phyloP scores from a whole-genome alignment of 2,113 vertebrate species.

The Gasterosteus aculeatus region DNA sequence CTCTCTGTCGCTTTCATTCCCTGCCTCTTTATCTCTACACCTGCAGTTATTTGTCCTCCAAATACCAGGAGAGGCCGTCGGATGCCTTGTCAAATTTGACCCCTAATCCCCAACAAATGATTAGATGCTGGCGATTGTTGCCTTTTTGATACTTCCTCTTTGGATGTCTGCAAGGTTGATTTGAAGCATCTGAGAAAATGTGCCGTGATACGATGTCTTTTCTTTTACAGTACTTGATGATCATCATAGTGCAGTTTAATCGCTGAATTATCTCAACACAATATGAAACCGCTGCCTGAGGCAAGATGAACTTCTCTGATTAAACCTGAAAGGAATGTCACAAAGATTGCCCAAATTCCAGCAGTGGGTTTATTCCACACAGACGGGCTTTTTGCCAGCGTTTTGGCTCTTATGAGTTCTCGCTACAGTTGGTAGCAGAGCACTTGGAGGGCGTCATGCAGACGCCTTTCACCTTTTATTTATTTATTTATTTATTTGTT shows the following conservation, averaged over 20 bases:
- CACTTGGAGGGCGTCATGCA: conserved; percentile 47
- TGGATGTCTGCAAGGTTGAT: neutral
- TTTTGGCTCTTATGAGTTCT: conserved; percentile 16
- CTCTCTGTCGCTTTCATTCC: conserved; percentile 30
- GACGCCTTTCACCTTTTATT: conserved; percentile 56
- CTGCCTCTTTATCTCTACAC: conserved; percentile 6
- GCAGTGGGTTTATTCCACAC: conserved; percentile 47
- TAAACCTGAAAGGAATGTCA: conserved; percentile 51
- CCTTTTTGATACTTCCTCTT: neutral
- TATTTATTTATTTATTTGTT: too few species aligned
- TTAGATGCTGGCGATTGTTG: neutral
- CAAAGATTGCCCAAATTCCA: conserved; percentile 55
- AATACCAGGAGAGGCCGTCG: neutral
- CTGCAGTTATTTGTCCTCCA: conserved; percentile 21
- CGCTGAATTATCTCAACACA: conserved; percentile 26
- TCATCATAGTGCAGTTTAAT: conserved; percentile 30
- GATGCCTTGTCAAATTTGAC: conserved; percentile 16
- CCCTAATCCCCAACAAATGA: conserved; percentile 4
- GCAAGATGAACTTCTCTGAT: conserved; percentile 35
- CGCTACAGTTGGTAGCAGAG: conserved; percentile 3
- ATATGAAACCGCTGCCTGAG: conserved; percentile 39
- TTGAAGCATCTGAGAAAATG: neutral
- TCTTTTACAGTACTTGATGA: conserved; percentile 1
- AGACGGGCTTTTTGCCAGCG: conserved; percentile 27
- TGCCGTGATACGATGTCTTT: neutral